Base-by-base conservation (phyloP, 2,113 vertebrate species). In the Ornithorhynchus anatinus region DNA sequence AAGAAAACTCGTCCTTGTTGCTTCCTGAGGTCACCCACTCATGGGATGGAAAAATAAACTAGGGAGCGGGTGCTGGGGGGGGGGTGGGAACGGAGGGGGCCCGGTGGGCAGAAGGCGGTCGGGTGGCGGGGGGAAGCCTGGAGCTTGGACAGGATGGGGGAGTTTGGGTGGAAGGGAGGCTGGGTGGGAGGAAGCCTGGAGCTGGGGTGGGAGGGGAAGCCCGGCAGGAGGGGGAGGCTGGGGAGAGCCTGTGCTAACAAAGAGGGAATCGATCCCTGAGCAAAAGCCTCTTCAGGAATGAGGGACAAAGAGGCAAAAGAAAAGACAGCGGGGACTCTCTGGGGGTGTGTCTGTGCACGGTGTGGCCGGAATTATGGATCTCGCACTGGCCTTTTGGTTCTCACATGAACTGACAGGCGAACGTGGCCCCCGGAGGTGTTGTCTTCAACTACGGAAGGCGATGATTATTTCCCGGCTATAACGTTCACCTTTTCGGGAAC, bases 141-240 rank as follows among this genome's bases (percentile, higher is more conserved):
- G 22, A 25, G 35, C 45, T 11, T 13, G n/a, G n/a, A n/a, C n/a
- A n/a, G n/a, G 27, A 13, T 20, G 9, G 16, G 17, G 12, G n/a
- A 36, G 31, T 10, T 33, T 3, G 35, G 45, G 22, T 16, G 40
- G 29, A 32, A 19, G 5, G 5, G 27, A 5, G 51, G 69, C 35
- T n/a, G n/a, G 32, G 31, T 0, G 2, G 33, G 20, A 8, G 4
- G 0, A 11, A 44, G 10, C 61, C 15, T 33, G 53, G 64, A 6
- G 0, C 6, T 7, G 10, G 58, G 40, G n/a, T 27, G 35, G 9
- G n/a, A 36, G 27, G 25, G 38, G 19, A 43, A 22, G 25, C 8
- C 23, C 22, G 50, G 32, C 15, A 19, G 31, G 4, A 10, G 37
- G 3, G 1, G 42, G 31, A 0, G 1, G 4, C 0, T 1, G 39